Base-by-base conservation (phyloP, 2,113 vertebrate genomes). In the Arothron firmamentum region DNA sequence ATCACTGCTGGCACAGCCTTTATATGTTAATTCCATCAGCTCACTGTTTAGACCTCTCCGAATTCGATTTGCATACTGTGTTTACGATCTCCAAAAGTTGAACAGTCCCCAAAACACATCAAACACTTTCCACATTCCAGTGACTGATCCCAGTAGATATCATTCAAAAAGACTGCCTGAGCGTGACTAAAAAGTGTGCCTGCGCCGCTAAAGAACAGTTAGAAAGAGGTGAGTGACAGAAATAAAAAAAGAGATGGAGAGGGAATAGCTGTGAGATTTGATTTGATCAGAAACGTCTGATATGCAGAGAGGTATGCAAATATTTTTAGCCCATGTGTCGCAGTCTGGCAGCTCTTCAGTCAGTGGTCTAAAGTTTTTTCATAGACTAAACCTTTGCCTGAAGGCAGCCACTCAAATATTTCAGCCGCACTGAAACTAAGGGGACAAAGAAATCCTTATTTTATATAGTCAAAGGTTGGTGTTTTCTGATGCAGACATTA, bases 391-490 rank as follows among this genome's bases (percentile, higher is more conserved):
- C 77, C 73, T 80, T 67, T 0, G 77, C 88, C 83, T 77, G 2
- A 5, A 84, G 86, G 74, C 52, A 70, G 56, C 43, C 76, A 77
- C 76, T 82, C 71, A 78, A 76, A 82, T 77, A 83, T 85, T 87
- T 85, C 65, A 86, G 79, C 87, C 84, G 81, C 83, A 64, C 74
- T 68, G 63, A 67, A 62, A 79, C 70, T 43, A 18, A 43, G 58
- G 31, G 9, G 16, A 21, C 15, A 47, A 51, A 62, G 75, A 76
- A 70, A 1, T 65, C 65, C 77, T 85, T 81, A 84, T 88, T 87
- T 77, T 79, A 78, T 49, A 74, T 85, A 83, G 87, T 88, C 82
- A 88, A 88, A 89, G 83, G 81, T 82, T 79, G 67, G 70, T 81
- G 83, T 82, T 87, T 83, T 83, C 72, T 76, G 52, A 59, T 78